Conservation (phyloP, 2,797 vertebrate genomes). For the Lindbergichthys nudifrons region DNA sequence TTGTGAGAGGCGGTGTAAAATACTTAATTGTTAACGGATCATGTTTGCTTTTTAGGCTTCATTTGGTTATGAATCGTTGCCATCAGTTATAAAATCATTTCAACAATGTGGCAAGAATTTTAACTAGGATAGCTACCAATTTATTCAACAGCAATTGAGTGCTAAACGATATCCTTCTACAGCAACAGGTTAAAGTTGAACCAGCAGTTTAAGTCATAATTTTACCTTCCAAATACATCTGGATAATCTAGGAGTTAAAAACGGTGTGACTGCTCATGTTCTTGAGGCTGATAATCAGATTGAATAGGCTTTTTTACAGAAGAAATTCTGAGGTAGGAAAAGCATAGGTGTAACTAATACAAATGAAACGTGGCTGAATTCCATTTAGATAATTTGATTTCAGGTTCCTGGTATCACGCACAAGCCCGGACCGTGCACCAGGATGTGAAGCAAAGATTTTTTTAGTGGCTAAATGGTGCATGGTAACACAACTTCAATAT, state of each 20-base stretch:
- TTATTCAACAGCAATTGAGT: background rate
- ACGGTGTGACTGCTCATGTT: no score
- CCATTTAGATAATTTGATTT: conserved; percentile 1
- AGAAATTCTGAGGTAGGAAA: background rate
- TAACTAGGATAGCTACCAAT: background rate
- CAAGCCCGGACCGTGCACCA: no score
- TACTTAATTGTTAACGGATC: conserved; percentile 16
- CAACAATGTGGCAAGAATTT: background rate
- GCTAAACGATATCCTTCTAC: background rate
- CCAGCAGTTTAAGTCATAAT: background rate
- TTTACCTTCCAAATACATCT: background rate
- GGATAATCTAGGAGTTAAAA: background rate
- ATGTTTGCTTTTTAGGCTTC: background rate
- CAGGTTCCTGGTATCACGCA: background rate
- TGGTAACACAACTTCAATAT: no score
- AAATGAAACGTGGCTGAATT: background rate
- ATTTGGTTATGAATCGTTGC: conserved; percentile 6
- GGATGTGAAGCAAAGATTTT: no score
- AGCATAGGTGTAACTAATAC: background rate
- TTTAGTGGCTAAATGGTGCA: no score
- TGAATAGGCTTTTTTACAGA: no score
- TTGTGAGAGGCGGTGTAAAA: background rate
- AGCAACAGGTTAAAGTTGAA: conserved; percentile 1
- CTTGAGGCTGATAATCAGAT: no score
- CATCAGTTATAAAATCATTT: background rate